Evolutionary conservation across 2,113 vertebrate genomes (phyloP).

Genomic region (Eidolon helvum): DNA sequence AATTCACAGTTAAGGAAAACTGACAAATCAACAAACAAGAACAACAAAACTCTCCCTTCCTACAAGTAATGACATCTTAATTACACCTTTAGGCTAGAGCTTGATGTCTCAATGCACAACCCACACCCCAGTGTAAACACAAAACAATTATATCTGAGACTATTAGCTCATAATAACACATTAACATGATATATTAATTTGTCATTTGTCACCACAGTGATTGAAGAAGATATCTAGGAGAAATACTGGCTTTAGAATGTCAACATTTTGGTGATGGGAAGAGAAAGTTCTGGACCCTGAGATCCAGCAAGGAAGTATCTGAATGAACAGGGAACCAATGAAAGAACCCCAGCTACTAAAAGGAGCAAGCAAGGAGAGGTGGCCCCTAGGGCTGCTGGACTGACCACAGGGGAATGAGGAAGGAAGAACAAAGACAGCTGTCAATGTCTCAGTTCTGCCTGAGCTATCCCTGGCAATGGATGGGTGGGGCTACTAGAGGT

Average conservation of each 20-base stretch:
- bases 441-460: background rate
- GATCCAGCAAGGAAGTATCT: background rate
- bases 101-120: background rate
- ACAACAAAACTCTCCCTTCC: background rate
- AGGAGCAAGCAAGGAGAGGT: background rate
- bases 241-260: background rate
- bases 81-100: background rate
- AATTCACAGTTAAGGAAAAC: background rate
- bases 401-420: background rate
- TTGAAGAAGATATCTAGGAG: background rate
- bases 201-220: background rate
- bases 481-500: background rate
- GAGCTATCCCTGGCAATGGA: background rate
- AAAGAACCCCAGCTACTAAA: background rate
- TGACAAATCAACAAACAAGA: background rate
- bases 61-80: background rate
- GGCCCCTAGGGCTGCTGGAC: background rate
- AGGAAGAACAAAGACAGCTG: background rate
- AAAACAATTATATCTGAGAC: background rate
- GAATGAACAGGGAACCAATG: background rate
- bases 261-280: background rate
- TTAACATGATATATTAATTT: background rate
- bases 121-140: background rate
- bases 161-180: background rate
- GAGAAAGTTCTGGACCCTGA: conserved; percentile 9